These are phyloP conservation scores for Strigops habroptila DNA, from an alignment of 2,113 vertebrate species.

Conservation along the genomic window DNA sequence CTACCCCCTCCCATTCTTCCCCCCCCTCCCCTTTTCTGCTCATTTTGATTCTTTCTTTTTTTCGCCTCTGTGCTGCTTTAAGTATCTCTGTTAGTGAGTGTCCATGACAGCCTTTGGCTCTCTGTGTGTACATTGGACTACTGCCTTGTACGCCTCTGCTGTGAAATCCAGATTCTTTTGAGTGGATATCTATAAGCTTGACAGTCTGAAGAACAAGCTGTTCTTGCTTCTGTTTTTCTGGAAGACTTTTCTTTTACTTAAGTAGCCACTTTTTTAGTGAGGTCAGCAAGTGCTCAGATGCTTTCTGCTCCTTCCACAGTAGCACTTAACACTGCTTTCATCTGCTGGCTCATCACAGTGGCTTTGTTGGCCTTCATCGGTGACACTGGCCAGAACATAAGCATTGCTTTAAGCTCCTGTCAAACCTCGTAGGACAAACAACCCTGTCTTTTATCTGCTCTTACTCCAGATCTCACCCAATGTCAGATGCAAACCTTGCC, in stretches of 20 bases:
- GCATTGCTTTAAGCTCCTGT: constrained; percentile 10
- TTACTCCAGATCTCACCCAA: neutral
- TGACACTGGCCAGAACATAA: constrained; percentile 17
- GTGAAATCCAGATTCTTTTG: neutral
- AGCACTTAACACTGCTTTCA: constrained; percentile 25
- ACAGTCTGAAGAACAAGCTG: neutral
- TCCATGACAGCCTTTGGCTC: neutral
- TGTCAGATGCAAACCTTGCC: neutral
- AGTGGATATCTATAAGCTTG: neutral
- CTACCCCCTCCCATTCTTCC: fast-evolving
- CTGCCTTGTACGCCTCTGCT: neutral
- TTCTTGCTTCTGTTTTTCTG: constrained; percentile 3
- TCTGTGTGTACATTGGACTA: neutral
- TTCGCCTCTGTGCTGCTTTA: neutral
- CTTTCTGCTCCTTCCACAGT: neutral
- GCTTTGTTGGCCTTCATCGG: neutral
- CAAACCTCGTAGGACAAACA: constrained; percentile 10
- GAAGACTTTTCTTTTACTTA: neutral
- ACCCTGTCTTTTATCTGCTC: neutral
- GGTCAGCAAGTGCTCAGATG: neutral
- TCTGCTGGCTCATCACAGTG: neutral
- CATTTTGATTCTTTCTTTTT: neutral
- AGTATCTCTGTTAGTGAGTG: neutral
- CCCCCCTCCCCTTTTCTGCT: neutral
- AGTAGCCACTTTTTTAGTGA: neutral